phyloP scores from a whole-genome alignment of 2,113 vertebrate genomes.

The Eubucco bourcierii region DNA sequence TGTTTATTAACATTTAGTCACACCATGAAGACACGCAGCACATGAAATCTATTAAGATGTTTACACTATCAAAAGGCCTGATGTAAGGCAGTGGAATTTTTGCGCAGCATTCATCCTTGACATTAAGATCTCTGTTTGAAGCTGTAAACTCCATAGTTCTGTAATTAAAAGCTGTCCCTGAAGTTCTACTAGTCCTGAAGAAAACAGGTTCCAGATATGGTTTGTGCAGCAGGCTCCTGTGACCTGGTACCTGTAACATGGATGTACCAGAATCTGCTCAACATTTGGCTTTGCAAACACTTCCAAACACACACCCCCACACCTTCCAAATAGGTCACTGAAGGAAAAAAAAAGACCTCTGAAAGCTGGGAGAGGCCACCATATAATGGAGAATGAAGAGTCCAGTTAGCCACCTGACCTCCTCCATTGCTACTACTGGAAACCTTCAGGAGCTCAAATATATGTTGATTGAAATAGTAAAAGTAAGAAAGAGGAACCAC shows the following conservation, averaged over 20 bases:
- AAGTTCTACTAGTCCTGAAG: neutral
- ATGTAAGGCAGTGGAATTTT: neutral
- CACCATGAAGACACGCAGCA: neutral
- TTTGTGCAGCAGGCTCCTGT: neutral
- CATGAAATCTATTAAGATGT: constrained; percentile 21
- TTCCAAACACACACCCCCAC: too few relatives aligned
- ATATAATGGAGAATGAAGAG: neutral
- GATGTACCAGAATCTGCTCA: neutral
- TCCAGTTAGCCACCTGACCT: neutral
- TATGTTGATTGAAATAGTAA: fast-evolving
- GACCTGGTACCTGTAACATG: neutral
- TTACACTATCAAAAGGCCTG: neutral
- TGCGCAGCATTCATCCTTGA: neutral
- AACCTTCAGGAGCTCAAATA: neutral
- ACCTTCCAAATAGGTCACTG: neutral
- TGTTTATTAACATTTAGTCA: neutral
- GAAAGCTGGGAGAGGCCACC: neutral
- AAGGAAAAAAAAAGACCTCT: neutral
- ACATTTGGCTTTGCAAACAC: neutral
- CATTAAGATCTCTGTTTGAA: neutral
- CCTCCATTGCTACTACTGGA: neutral
- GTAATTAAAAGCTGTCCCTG: neutral
- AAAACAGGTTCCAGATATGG: fast-evolving
- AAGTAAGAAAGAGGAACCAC: neutral
- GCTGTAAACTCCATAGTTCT: neutral